These are phyloP conservation scores for Orthosia cruda DNA, from an alignment of 2,888 invertebrate species.

Conservation along the genomic window DNA sequence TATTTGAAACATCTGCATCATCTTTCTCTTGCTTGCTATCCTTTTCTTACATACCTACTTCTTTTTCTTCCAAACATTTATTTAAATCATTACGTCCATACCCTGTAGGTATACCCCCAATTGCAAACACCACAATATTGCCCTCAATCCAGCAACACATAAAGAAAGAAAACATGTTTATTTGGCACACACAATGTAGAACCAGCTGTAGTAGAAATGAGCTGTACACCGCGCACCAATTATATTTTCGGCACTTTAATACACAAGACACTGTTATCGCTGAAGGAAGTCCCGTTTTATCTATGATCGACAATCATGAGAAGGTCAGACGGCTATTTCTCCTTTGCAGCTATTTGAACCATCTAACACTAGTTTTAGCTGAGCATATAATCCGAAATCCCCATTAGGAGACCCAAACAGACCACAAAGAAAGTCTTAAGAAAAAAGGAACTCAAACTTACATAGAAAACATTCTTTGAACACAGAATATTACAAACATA, in stretches of 20 bases:
- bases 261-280: neutral
- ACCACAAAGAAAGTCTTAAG: neutral
- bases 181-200: no score
- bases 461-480: neutral
- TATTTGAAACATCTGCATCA: no score
- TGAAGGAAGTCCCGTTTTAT: slow-evolving; percentile 10
- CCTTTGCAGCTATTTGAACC: neutral
- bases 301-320: neutral
- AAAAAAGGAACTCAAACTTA: neutral
- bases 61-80: neutral
- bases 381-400: neutral
- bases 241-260: neutral
- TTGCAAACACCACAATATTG: neutral
- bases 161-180: neutral
- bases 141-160: neutral
- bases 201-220: neutral
- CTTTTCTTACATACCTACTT: no score
- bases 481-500: neutral
- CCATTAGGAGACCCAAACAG: neutral
- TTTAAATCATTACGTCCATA: neutral
- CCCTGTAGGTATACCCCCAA: neutral
- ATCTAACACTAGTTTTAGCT: neutral
- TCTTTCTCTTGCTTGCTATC: no score
- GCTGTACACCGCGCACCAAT: no score
- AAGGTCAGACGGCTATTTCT: slow-evolving; percentile 15